Conservation (phyloP, 1,140 invertebrate species). For the Brachionus rotundiformis region DNA sequence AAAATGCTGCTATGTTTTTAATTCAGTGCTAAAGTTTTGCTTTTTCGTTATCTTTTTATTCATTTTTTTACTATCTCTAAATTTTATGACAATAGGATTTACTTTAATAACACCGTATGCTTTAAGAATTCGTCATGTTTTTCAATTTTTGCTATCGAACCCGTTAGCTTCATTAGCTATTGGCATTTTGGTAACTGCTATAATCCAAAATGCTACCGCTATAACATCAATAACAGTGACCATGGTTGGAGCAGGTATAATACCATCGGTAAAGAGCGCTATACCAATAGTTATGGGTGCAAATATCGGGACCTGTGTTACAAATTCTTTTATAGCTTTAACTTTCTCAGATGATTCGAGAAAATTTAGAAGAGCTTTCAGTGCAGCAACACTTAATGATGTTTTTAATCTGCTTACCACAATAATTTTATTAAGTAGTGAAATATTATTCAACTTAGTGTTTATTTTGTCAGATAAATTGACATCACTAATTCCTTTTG, state of each 20-base stretch:
- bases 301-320: constrained; percentile 70
- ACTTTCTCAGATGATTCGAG: constrained; percentile 61
- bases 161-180: constrained; percentile 69
- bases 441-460: constrained; percentile 55
- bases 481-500: neutral
- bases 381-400: constrained; percentile 69
- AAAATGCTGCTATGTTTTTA: neutral
- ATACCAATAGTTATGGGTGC: constrained; percentile 70
- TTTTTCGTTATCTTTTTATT: constrained; percentile 25
- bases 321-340: constrained; percentile 69
- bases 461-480: constrained; percentile 24
- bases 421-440: constrained; percentile 65
- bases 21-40: constrained; percentile 24
- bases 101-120: constrained; percentile 27
- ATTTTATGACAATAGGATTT: constrained; percentile 48
- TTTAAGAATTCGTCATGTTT: neutral
- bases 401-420: constrained; percentile 68
- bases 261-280: constrained; percentile 64
- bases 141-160: constrained; percentile 64
- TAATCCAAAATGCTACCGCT: constrained; percentile 70
- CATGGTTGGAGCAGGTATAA: constrained; percentile 64
- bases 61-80: constrained; percentile 33
- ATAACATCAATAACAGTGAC: constrained; percentile 70
- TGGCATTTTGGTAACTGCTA: constrained; percentile 69
- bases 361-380: constrained; percentile 67